phyloP scores from a whole-genome alignment of 2,888 invertebrate species.

The Elmis aenea region DNA sequence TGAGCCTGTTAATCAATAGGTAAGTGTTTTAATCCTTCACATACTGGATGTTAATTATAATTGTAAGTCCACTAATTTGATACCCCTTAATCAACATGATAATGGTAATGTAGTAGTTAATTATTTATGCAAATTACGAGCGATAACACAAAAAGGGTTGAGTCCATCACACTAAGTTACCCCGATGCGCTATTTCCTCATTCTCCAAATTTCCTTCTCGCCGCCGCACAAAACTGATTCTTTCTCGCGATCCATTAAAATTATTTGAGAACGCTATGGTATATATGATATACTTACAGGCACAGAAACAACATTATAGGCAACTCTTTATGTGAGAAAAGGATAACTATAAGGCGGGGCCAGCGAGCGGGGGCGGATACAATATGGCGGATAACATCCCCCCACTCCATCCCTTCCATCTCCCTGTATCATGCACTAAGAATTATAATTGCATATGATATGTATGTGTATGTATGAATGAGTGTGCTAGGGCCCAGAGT shows the following conservation, averaged over 20 bases:
- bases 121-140: too few relatives aligned
- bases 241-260: slow-evolving; percentile 47
- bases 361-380: slow-evolving; percentile 45
- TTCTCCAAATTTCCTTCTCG: slow-evolving; percentile 34
- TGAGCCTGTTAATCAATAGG: too few relatives aligned
- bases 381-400: slow-evolving; percentile 46
- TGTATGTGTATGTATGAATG: slow-evolving; percentile 39
- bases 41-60: too few relatives aligned
- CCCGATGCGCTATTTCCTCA: slow-evolving; percentile 14
- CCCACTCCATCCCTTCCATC: slow-evolving; percentile 39
- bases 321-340: slow-evolving; percentile 25
- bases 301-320: slow-evolving; percentile 29
- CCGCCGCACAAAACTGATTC: slow-evolving; percentile 41
- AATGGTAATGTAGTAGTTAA: too few relatives aligned
- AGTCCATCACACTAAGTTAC: too few relatives aligned
- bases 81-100: too few relatives aligned
- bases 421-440: slow-evolving; percentile 43
- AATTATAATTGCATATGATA: slow-evolving; percentile 48
- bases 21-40: too few relatives aligned
- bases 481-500: slow-evolving; percentile 27
- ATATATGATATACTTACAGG: slow-evolving; percentile 42
- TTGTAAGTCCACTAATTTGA: too few relatives aligned
- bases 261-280: slow-evolving; percentile 43
- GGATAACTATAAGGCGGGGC: slow-evolving; percentile 40
- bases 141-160: too few relatives aligned